Conservation (phyloP, 2,797 vertebrate genomes). For the Poeciliopsis gracilis region DNA sequence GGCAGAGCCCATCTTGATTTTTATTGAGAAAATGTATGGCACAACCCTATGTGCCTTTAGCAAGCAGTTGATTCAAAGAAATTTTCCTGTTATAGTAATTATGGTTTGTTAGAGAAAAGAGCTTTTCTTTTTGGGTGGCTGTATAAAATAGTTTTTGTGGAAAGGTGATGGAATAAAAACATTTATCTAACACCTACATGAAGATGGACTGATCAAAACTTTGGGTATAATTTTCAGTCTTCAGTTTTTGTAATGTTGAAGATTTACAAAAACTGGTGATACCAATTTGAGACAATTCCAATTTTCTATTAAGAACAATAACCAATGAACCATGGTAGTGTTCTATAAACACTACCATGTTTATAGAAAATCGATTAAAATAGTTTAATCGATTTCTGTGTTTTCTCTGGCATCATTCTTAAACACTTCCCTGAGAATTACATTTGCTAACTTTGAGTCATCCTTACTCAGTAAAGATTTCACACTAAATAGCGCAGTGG, state of each 20-base stretch:
- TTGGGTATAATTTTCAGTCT: background rate
- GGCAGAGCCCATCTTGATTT: conserved; percentile 41
- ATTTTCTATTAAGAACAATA: background rate
- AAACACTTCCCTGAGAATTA: background rate
- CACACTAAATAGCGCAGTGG: background rate
- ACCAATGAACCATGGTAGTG: background rate
- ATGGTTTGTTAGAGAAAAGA: conserved; percentile 17
- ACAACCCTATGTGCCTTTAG: conserved; percentile 17
- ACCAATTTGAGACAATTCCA: background rate
- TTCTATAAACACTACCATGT: background rate
- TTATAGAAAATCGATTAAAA: too few relatives aligned
- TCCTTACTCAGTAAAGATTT: background rate
- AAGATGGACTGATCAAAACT: background rate
- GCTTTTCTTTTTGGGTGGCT: background rate
- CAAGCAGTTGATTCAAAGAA: conserved; percentile 25
- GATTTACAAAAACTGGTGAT: background rate
- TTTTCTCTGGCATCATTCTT: background rate
- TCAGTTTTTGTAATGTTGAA: background rate
- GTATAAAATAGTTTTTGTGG: background rate
- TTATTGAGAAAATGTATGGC: conserved; percentile 55
- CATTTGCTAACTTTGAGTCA: background rate
- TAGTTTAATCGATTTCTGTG: background rate
- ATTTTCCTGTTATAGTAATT: conserved; percentile 23
- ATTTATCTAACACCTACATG: background rate
- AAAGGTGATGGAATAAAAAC: background rate